Percentiles rank a stretch among this genome's conserved stretches.
phyloP scores from a whole-genome alignment of 2,113 vertebrate species.

The Phainopepla nitens region DNA sequence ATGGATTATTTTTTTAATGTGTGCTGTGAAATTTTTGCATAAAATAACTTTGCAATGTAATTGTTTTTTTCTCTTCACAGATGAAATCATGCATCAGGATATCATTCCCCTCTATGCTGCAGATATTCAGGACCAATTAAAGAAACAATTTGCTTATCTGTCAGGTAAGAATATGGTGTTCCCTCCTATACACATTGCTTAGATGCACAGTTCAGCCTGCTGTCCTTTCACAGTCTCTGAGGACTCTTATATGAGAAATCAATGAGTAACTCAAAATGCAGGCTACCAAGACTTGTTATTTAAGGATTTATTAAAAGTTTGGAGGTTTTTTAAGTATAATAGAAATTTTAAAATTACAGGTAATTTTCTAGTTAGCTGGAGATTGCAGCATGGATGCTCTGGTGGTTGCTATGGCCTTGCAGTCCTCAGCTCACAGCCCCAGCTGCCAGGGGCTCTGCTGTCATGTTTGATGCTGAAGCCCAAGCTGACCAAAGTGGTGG shows the following conservation, averaged over 20 bases:
- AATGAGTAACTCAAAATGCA: neutral
- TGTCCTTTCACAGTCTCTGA: neutral
- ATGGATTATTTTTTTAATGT: neutral
- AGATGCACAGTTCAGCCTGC: neutral
- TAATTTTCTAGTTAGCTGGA: neutral
- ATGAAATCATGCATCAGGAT: constrained; percentile 98
- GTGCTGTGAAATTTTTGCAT: neutral
- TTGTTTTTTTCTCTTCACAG: neutral
- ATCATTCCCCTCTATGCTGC: constrained; percentile 84
- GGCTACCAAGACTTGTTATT: neutral
- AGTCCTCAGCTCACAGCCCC: neutral
- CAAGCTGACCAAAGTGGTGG: neutral
- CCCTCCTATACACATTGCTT: neutral
- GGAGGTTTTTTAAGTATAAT: neutral
- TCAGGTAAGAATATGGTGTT: constrained; percentile 76
- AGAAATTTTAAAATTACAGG: neutral
- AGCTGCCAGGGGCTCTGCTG: neutral
- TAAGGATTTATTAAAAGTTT: neutral
- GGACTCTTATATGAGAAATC: neutral
- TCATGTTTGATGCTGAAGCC: neutral
- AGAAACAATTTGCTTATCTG: constrained; percentile 91
- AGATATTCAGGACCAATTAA: constrained; percentile 90
- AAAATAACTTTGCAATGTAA: neutral
- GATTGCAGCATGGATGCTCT: accelerated
- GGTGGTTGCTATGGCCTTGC: neutral